Percentiles rank a stretch among this genome's conserved stretches.
These are phyloP conservation scores for Threskiornis aethiopicus DNA, from an alignment of 2,797 vertebrate species.

Conservation along the genomic window DNA sequence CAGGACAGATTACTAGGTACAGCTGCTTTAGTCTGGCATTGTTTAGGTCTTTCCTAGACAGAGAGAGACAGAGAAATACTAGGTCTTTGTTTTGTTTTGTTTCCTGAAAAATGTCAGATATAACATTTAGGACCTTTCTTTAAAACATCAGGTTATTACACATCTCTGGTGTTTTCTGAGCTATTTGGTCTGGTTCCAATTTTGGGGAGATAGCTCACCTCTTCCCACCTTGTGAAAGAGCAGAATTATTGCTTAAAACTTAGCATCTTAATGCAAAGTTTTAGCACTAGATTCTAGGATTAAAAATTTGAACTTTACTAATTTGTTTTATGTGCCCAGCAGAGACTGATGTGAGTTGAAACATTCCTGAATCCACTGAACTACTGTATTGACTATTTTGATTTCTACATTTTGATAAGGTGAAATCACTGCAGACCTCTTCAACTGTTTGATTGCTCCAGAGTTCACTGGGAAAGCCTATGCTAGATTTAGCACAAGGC, in stretches of 20 bases:
- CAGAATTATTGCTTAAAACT: not conserved
- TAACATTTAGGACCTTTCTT: not conserved
- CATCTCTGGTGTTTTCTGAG: not conserved
- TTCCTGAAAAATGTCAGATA: not conserved
- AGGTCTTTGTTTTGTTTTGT: not conserved
- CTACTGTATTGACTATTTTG: not conserved
- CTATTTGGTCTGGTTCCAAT: not conserved
- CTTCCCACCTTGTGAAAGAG: not conserved
- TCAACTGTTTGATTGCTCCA: not conserved
- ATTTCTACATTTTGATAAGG: not conserved
- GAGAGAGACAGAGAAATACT: not conserved
- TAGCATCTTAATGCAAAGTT: not conserved
- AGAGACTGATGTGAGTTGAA: not conserved
- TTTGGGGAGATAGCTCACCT: not conserved
- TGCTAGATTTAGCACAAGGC: not conserved
- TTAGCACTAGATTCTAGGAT: not conserved
- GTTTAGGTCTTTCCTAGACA: not conserved
- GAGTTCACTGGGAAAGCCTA: not conserved
- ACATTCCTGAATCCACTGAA: not conserved
- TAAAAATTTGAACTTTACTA: not conserved
- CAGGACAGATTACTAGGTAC: not conserved
- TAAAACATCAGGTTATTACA: not conserved
- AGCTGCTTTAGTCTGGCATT: not conserved
- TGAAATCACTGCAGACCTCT: not conserved
- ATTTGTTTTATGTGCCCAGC: not conserved